Conservation (phyloP, 2,113 vertebrate genomes). For the Cavia porcellus region DNA sequence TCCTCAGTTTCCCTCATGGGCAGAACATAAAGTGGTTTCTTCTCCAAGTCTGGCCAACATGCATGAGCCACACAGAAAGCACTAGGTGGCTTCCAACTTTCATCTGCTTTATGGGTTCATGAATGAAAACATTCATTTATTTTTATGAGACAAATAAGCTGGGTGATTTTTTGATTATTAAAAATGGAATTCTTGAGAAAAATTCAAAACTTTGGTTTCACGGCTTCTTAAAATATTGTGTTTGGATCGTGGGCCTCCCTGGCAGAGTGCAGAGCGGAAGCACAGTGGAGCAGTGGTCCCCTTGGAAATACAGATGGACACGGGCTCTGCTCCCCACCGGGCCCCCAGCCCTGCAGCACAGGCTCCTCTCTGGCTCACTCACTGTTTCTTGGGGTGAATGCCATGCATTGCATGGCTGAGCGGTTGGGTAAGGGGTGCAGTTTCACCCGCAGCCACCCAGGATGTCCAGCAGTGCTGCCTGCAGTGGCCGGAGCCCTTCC, state of each 20-base stretch:
- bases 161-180: constrained; percentile 63
- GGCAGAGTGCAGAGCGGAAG: background rate
- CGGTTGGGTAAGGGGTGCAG: background rate
- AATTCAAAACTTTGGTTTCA: constrained; percentile 75
- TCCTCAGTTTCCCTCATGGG: constrained; percentile 69
- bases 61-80: constrained; percentile 12
- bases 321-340: background rate
- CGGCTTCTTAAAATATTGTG: constrained; percentile 56
- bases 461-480: background rate
- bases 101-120: constrained; percentile 65
- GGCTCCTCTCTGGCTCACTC: background rate
- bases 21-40: background rate
- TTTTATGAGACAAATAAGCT: constrained; percentile 74
- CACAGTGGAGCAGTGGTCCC: background rate
- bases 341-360: background rate
- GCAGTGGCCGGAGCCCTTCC: background rate
- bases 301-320: constrained; percentile 6
- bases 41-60: background rate
- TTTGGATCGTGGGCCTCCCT: background rate
- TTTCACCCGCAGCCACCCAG: background rate
- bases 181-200: constrained; percentile 78
- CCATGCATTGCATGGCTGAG: background rate
- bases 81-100: constrained; percentile 37
- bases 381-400: background rate
- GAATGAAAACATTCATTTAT: constrained; percentile 69